Evolutionary conservation across 1,140 invertebrate species (phyloP).

Genomic region (Anastatus disparis): DNA sequence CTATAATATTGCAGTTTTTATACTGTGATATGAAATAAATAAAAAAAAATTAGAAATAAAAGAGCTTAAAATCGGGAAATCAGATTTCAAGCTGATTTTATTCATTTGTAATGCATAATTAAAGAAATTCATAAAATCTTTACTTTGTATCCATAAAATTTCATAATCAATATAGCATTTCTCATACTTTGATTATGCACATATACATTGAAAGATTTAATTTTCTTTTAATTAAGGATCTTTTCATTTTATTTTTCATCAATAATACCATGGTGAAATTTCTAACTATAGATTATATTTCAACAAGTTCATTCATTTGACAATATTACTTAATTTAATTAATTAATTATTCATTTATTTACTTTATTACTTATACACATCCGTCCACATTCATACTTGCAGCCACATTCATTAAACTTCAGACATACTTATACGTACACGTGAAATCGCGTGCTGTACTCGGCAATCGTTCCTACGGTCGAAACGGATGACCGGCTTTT

Average conservation of each 20-base stretch:
- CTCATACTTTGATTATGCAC: conserved; percentile 17
- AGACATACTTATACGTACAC: conserved; percentile 22
- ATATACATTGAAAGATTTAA: conserved; percentile 19
- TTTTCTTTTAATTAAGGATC: conserved; percentile 19
- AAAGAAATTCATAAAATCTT: conserved; percentile 1
- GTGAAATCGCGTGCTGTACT: conserved; percentile 18
- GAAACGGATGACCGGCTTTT: conserved; percentile 29
- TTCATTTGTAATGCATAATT: conserved; percentile 1
- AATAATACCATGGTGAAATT: conserved; percentile 37
- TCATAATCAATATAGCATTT: conserved; percentile 14
- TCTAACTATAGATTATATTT: conserved; percentile 42
- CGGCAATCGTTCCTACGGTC: conserved; percentile 19
- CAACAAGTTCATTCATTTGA: conserved; percentile 40
- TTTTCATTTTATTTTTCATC: conserved; percentile 18
- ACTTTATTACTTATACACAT: conserved; percentile 29
- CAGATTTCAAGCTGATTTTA: conserved; percentile 1
- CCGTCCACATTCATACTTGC: background rate
- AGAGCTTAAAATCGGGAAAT: background rate
- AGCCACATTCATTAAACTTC: conserved; percentile 7
- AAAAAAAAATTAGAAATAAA: conserved; percentile 22
- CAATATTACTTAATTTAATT: conserved; percentile 37
- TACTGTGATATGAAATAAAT: conserved; percentile 25
- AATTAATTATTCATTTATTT: conserved; percentile 34
- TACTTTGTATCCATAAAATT: conserved; percentile 3
- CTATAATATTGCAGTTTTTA: conserved; percentile 23